Percentiles rank a stretch among this genome's conserved stretches.
phyloP scores from a whole-genome alignment of 2,113 vertebrate genomes.

The Vidua macroura region DNA sequence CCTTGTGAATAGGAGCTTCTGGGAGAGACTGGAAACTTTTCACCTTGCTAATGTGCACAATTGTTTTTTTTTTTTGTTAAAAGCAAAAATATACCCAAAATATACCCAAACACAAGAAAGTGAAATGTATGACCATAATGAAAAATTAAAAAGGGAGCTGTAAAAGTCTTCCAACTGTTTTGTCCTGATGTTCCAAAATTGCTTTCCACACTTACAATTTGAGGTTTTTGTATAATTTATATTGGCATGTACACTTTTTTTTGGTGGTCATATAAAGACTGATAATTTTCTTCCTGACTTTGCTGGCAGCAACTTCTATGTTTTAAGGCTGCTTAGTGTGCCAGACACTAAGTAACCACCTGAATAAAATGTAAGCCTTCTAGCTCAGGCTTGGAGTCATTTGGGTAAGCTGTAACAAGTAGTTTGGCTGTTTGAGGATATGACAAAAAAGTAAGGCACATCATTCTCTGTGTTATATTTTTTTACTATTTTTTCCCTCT shows the following conservation, averaged over 20 bases:
- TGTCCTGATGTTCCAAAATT: background rate
- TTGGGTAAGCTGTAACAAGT: background rate
- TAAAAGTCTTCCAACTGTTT: background rate
- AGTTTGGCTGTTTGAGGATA: background rate
- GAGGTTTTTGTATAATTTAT: slow-evolving; percentile 11
- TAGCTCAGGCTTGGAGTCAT: background rate
- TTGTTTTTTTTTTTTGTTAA: background rate
- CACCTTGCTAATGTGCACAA: background rate
- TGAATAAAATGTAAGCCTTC: background rate
- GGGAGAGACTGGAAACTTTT: background rate
- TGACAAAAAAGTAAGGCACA: background rate
- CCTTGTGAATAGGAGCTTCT: background rate
- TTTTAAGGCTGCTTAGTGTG: background rate
- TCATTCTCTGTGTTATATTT: background rate
- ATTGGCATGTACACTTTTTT: background rate
- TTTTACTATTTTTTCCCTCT: background rate
- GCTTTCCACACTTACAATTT: background rate
- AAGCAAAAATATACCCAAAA: background rate
- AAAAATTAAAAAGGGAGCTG: background rate
- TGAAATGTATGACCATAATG: background rate
- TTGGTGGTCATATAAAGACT: background rate
- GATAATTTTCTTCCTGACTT: background rate
- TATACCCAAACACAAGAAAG: background rate
- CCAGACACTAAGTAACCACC: background rate
- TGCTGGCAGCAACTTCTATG: background rate